phyloP scores from a whole-genome alignment of 2,797 vertebrate genomes.

The Toxotes lorentzi region DNA sequence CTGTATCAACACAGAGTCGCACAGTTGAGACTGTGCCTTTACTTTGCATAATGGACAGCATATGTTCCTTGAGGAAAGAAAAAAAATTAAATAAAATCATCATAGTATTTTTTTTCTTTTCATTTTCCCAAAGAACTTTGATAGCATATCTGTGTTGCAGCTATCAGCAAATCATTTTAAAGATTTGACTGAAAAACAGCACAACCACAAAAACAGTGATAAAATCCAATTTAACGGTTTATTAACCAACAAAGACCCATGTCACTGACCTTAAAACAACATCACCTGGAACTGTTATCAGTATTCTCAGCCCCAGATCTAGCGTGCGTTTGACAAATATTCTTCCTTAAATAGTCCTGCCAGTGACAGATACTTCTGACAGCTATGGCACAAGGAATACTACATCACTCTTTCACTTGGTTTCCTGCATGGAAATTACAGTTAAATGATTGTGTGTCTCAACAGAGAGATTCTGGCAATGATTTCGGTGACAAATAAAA shows the following conservation, averaged over 20 bases:
- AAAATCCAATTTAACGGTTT: slow-evolving; percentile 22
- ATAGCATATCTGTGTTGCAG: slow-evolving; percentile 22
- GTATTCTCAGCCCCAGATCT: slow-evolving; percentile 37
- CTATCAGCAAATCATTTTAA: slow-evolving; percentile 20
- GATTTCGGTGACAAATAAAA: slow-evolving; percentile 47
- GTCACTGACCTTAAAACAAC: slow-evolving; percentile 45
- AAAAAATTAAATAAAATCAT: slow-evolving; percentile 36
- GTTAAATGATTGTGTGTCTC: slow-evolving; percentile 58
- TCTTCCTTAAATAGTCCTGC: slow-evolving; percentile 66
- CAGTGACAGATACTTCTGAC: slow-evolving; percentile 74
- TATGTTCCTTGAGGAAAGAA: slow-evolving; percentile 13
- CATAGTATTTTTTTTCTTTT: not conserved
- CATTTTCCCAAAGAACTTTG: slow-evolving; percentile 1
- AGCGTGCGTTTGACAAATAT: slow-evolving; percentile 63
- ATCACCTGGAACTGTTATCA: slow-evolving; percentile 41
- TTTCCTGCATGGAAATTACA: slow-evolving; percentile 64
- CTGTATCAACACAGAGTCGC: slow-evolving; percentile 19
- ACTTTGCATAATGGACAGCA: slow-evolving; percentile 22
- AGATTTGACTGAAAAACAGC: not conserved
- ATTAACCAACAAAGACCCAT: slow-evolving; percentile 19
- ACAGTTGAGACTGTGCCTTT: slow-evolving; percentile 23
- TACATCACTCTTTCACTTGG: slow-evolving; percentile 64
- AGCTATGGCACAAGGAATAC: slow-evolving; percentile 37
- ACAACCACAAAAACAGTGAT: slow-evolving; percentile 11
- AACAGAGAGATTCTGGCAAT: slow-evolving; percentile 22